Conservation (phyloP, 2,888 invertebrate genomes). For the Cryptus viduatorius region DNA sequence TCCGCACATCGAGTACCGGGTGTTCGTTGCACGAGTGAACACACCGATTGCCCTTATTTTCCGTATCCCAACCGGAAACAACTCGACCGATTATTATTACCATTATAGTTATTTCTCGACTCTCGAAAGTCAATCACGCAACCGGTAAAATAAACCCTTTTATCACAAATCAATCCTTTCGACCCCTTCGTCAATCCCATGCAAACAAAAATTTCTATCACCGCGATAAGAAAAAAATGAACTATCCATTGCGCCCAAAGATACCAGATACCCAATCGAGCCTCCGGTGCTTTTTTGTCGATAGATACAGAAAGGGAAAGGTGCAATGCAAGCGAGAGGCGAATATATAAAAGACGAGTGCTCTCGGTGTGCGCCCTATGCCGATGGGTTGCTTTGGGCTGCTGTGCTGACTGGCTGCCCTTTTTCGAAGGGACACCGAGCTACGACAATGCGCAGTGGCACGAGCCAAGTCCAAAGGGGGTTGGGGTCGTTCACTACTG, state of each 20-base stretch:
- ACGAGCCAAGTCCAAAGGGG: slow-evolving; percentile 82
- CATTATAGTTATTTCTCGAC: slow-evolving; percentile 18
- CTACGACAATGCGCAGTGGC: slow-evolving; percentile 81
- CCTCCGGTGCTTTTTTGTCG: slow-evolving; percentile 2
- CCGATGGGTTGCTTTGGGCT: neutral
- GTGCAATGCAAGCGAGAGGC: slow-evolving; percentile 21
- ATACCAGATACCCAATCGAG: slow-evolving; percentile 26
- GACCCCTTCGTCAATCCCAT: slow-evolving; percentile 32
- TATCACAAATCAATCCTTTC: slow-evolving; percentile 19
- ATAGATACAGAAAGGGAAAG: slow-evolving; percentile 38
- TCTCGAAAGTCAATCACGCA: neutral
- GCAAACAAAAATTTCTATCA: slow-evolving; percentile 48
- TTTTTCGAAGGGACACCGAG: slow-evolving; percentile 58
- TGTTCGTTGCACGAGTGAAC: neutral
- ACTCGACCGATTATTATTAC: neutral
- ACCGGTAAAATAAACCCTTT: neutral
- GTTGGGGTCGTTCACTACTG: slow-evolving; percentile 64
- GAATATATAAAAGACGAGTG: slow-evolving; percentile 20
- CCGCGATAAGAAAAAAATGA: slow-evolving; percentile 31
- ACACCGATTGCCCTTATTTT: neutral
- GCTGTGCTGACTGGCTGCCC: slow-evolving; percentile 52
- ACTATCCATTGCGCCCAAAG: slow-evolving; percentile 25
- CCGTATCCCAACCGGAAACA: neutral
- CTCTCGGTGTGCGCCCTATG: slow-evolving; percentile 12
- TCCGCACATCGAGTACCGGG: neutral